phyloP scores from a whole-genome alignment of 2,797 vertebrate genomes.

The Falco peregrinus region DNA sequence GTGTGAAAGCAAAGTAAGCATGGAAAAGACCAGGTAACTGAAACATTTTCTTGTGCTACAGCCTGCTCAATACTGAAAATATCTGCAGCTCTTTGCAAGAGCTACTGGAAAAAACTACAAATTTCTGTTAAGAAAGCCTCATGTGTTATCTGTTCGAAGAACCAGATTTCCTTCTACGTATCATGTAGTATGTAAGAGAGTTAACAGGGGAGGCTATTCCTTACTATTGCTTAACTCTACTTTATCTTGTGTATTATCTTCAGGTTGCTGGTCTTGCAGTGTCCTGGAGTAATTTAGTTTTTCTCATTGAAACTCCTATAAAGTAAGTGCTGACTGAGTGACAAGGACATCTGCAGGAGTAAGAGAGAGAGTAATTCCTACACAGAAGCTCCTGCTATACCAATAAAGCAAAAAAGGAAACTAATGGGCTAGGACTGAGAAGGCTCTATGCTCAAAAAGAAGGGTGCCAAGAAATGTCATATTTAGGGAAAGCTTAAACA shows the following conservation, averaged over 20 bases:
- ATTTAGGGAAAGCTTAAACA: slow-evolving; percentile 2
- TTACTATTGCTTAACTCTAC: neutral
- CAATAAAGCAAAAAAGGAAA: slow-evolving; percentile 25
- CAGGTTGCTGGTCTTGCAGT: neutral
- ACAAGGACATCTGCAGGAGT: slow-evolving; percentile 27
- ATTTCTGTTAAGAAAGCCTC: neutral
- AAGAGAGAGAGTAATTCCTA: neutral
- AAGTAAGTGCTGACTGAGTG: slow-evolving; percentile 9
- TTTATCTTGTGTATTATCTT: neutral
- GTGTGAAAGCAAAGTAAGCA: neutral
- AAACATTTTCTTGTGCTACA: neutral
- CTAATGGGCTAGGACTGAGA: neutral
- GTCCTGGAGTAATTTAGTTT: neutral
- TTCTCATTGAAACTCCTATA: neutral
- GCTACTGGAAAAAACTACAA: neutral
- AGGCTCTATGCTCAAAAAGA: neutral
- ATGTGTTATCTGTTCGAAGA: neutral
- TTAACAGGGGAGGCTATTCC: neutral
- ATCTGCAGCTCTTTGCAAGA: neutral
- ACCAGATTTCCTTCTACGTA: neutral
- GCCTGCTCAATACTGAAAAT: neutral
- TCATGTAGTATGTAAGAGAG: neutral
- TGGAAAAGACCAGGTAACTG: neutral
- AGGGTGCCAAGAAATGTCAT: slow-evolving; percentile 30
- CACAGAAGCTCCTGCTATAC: neutral